Percentiles rank a stretch among this genome's conserved stretches.
phyloP scores from a whole-genome alignment of 2,888 invertebrate genomes.

The Trissoscelio sp. region DNA sequence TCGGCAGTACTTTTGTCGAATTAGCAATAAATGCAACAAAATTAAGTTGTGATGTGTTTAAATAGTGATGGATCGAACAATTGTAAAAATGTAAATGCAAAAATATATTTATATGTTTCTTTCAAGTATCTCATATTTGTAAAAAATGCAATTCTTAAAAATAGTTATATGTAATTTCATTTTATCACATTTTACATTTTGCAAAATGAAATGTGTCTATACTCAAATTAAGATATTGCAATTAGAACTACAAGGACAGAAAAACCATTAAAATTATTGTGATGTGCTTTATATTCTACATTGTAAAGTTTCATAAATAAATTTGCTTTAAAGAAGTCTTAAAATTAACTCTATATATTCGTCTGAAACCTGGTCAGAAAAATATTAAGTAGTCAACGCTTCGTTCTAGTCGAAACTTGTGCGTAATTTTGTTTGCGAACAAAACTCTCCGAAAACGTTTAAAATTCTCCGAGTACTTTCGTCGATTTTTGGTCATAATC shows the following conservation, averaged over 20 bases:
- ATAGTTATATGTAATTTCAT: slow-evolving; percentile 29
- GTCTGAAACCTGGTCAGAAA: slow-evolving; percentile 23
- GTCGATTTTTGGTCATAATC: slow-evolving; percentile 12
- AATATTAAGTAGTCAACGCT: slow-evolving; percentile 43
- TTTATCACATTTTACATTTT: slow-evolving; percentile 30
- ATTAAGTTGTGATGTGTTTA: slow-evolving; percentile 39
- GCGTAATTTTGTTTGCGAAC: slow-evolving; percentile 45
- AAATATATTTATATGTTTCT: slow-evolving; percentile 24
- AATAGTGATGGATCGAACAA: slow-evolving; percentile 11
- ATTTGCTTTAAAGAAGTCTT: not conserved
- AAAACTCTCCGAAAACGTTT: slow-evolving; percentile 5
- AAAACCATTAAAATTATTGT: too few species aligned
- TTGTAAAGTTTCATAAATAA: slow-evolving; percentile 6
- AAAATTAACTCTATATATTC: slow-evolving; percentile 16
- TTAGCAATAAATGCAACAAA: slow-evolving; percentile 46
- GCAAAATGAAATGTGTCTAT: slow-evolving; percentile 17
- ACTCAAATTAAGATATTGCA: too few species aligned
- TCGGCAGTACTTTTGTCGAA: slow-evolving; percentile 34
- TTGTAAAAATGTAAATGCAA: slow-evolving; percentile 33
- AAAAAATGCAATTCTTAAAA: slow-evolving; percentile 32
- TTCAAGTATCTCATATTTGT: slow-evolving; percentile 6
- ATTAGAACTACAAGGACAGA: too few species aligned
- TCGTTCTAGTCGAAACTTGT: slow-evolving; percentile 22
- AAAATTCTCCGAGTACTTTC: slow-evolving; percentile 5
- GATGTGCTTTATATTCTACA: not conserved